Evolutionary conservation across 2,888 invertebrate species (phyloP).

Genomic region (Cephonodes hylas): DNA sequence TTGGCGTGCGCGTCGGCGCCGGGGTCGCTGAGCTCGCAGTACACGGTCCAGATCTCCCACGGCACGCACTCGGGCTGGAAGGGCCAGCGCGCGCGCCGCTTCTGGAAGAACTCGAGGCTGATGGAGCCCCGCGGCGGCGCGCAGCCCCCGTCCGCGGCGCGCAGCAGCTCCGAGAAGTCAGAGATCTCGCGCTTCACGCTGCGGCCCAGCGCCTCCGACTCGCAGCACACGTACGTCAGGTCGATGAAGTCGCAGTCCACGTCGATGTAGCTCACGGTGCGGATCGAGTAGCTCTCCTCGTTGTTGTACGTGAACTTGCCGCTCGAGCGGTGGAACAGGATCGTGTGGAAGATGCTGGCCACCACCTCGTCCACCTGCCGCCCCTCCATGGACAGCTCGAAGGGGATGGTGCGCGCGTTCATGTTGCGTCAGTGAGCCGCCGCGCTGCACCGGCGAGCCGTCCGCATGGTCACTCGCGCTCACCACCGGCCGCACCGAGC

Average conservation of each 20-base stretch:
- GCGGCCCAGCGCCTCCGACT: slow-evolving; percentile 88
- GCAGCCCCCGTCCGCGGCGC: slow-evolving; percentile 84
- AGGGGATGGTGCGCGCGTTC: slow-evolving; percentile 91
- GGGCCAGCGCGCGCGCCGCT: slow-evolving; percentile 93
- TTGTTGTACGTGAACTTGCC: slow-evolving; percentile 97
- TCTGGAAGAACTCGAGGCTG: slow-evolving; percentile 96
- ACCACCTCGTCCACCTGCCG: slow-evolving; percentile 96
- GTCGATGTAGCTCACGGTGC: slow-evolving; percentile 97
- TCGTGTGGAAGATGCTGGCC: slow-evolving; percentile 94
- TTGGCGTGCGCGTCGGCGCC: slow-evolving; percentile 92
- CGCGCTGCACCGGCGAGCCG: slow-evolving; percentile 37
- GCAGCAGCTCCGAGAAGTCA: slow-evolving; percentile 88
- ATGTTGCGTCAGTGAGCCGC: slow-evolving; percentile 78
- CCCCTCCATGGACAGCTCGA: slow-evolving; percentile 92
- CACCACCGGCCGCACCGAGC: slow-evolving; percentile 38
- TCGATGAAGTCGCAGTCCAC: slow-evolving; percentile 99
- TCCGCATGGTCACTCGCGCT: slow-evolving; percentile 59
- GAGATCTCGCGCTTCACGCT: slow-evolving; percentile 88
- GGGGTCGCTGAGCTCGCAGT: slow-evolving; percentile 92
- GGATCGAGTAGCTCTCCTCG: slow-evolving; percentile 97
- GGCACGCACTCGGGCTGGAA: slow-evolving; percentile 95
- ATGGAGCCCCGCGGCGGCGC: slow-evolving; percentile 89
- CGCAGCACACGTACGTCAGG: slow-evolving; percentile 97
- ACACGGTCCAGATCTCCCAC: slow-evolving; percentile 99
- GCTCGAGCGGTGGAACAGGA: slow-evolving; percentile 93